These are phyloP conservation scores for Fukomys damarensis DNA, from an alignment of 2,113 vertebrate genomes.

Conservation along the genomic window DNA sequence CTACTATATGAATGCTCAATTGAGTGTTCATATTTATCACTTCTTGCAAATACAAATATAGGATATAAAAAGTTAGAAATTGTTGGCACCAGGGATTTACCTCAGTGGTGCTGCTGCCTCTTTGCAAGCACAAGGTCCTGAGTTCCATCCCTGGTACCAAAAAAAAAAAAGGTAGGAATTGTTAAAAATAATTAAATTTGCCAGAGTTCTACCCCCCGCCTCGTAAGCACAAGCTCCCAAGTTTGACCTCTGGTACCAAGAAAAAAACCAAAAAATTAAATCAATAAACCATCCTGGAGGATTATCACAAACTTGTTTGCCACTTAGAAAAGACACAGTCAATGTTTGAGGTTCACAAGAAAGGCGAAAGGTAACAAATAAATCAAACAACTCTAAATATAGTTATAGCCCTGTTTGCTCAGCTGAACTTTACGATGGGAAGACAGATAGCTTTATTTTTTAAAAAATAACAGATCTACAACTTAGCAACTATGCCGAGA, in stretches of 20 bases:
- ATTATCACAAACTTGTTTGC: constrained; percentile 12
- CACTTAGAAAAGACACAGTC: constrained; percentile 31
- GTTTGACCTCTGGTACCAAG: too few relatives aligned
- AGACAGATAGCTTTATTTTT: constrained; percentile 3
- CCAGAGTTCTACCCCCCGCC: too few relatives aligned
- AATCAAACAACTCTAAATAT: neutral
- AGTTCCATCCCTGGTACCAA: too few relatives aligned
- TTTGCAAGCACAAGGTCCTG: too few relatives aligned
- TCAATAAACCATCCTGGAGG: neutral
- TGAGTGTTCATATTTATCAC: neutral
- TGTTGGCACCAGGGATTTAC: too few relatives aligned
- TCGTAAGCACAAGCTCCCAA: too few relatives aligned
- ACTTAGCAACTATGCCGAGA: neutral
- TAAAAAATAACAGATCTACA: neutral
- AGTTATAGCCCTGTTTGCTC: neutral
- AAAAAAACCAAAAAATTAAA: neutral
- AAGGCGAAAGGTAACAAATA: neutral
- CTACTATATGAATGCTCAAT: neutral
- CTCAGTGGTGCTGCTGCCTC: too few relatives aligned
- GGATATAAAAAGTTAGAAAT: neutral
- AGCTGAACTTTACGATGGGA: neutral
- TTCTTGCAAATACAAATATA: neutral
- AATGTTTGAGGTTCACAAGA: neutral
- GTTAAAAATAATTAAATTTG: neutral
- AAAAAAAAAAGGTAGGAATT: too few relatives aligned